These are phyloP conservation scores for Scartelaos histophorus DNA, from an alignment of 2,113 vertebrate genomes.

Conservation along the genomic window DNA sequence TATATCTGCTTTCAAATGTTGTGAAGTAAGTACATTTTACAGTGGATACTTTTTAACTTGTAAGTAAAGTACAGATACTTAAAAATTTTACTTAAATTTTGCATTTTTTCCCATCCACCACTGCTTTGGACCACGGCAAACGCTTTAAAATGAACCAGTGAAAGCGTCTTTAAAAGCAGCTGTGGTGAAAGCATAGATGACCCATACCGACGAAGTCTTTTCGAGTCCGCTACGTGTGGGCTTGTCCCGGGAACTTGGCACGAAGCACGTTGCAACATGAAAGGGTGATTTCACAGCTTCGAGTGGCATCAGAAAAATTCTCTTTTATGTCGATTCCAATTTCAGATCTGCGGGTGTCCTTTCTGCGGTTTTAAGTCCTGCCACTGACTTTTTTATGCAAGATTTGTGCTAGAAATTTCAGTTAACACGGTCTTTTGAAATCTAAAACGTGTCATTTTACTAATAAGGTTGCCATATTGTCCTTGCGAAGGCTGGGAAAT, in stretches of 20 bases:
- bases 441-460: background rate
- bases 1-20: no score
- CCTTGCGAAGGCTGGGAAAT: background rate
- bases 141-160: no score
- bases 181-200: conserved; percentile 57
- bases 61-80: no score
- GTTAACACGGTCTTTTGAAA: background rate
- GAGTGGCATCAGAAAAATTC: conserved; percentile 52
- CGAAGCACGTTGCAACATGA: conserved; percentile 41
- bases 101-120: no score
- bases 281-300: conserved; percentile 66
- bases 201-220: conserved; percentile 51
- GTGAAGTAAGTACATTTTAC: no score
- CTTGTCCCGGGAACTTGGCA: conserved; percentile 48
- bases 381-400: conserved; percentile 24
- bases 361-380: conserved; percentile 17
- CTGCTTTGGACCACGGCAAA: no score
- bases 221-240: conserved; percentile 55
- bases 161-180: conserved; percentile 20
- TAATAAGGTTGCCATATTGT: background rate
- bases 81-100: no score
- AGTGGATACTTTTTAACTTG: no score
- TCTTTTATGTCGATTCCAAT: conserved; percentile 61
- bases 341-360: conserved; percentile 44
- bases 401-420: background rate